A percentile compares a stretch with the other conserved stretches of the same genome.
Conservation (phyloP, 2,113 vertebrate species). For the Ursus arctos region DNA sequence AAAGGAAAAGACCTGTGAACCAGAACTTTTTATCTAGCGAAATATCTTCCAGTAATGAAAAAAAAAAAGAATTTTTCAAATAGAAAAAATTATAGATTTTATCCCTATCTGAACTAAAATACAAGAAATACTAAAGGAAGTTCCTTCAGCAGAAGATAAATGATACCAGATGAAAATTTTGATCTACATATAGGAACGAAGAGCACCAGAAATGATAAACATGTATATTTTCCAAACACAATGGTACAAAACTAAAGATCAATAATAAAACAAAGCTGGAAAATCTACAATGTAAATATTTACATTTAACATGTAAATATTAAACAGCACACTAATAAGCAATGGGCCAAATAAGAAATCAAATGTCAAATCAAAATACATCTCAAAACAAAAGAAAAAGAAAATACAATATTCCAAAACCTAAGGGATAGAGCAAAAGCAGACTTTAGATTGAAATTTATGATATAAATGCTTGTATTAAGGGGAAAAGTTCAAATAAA, state of each 20-base stretch:
- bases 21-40: not conserved
- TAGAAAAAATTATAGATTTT: not conserved
- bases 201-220: not conserved
- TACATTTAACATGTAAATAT: not conserved
- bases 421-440: not conserved
- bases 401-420: not conserved
- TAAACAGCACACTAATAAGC: not conserved
- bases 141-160: not conserved
- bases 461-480: not conserved
- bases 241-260: not conserved
- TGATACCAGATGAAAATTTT: not conserved
- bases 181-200: not conserved
- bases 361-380: not conserved
- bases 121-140: not conserved
- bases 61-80: not conserved
- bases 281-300: not conserved
- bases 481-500: not conserved
- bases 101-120: not conserved
- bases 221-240: not conserved
- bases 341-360: not conserved
- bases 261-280: not conserved
- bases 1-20: not conserved
- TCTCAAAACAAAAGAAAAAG: not conserved
- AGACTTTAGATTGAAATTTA: not conserved
- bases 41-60: not conserved